Percentiles rank a stretch among this genome's conserved stretches.
Conservation (phyloP, 2,888 invertebrate species). For the Athalia rosae region DNA sequence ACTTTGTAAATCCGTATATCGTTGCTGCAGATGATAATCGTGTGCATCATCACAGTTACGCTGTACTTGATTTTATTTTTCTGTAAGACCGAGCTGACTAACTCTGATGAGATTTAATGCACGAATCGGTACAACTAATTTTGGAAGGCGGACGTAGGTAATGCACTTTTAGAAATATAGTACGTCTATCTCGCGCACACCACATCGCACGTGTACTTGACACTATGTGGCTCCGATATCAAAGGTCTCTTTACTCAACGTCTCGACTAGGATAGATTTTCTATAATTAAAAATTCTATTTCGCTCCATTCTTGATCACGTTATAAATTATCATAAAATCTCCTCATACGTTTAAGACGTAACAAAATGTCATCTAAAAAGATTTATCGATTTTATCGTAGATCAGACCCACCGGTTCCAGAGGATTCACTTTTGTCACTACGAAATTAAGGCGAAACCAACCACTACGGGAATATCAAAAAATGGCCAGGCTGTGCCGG, state of each 20-base stretch:
- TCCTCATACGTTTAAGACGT: not conserved
- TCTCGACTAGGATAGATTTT: not conserved
- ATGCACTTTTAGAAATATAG: constrained; percentile 10
- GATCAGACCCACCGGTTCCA: constrained; percentile 29
- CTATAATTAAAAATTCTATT: constrained; percentile 1
- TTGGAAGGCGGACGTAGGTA: constrained; percentile 8
- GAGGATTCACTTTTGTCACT: constrained; percentile 33
- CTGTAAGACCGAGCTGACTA: no score
- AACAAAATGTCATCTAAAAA: not conserved
- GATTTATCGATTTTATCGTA: constrained; percentile 5
- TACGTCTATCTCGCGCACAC: constrained; percentile 4
- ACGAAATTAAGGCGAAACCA: constrained; percentile 13
- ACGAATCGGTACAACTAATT: constrained; percentile 23
- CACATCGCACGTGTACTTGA: constrained; percentile 28
- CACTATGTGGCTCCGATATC: constrained; percentile 38
- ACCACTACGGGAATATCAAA: constrained; percentile 38
- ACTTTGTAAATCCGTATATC: no score
- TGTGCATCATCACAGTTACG: no score
- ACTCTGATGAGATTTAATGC: no score
- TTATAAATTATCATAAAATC: not conserved
- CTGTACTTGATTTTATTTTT: no score
- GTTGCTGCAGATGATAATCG: no score
- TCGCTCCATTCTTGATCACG: not conserved
- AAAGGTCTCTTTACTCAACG: constrained; percentile 11
- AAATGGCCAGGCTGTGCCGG: constrained; percentile 38